phyloP scores from a whole-genome alignment of 2,888 invertebrate species.

The Erebia epiphron region DNA sequence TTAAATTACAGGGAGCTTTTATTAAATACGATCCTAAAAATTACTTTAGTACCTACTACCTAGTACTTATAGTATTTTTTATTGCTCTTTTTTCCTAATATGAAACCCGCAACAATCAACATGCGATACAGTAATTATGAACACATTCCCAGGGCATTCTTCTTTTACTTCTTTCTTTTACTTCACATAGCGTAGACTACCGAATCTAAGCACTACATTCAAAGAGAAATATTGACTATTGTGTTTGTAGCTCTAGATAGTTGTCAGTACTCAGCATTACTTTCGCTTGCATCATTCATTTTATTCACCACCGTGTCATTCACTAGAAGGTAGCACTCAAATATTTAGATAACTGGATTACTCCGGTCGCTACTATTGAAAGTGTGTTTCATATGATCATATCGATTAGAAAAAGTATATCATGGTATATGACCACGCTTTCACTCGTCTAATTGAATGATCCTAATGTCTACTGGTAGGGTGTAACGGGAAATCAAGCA shows the following conservation, averaged over 20 bases:
- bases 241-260: too few relatives aligned
- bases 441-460: slow-evolving; percentile 13
- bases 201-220: neutral
- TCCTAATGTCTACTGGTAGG: slow-evolving; percentile 4
- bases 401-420: slow-evolving; percentile 1
- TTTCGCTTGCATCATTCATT: neutral
- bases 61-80: too few relatives aligned
- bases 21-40: too few relatives aligned
- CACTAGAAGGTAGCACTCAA: neutral
- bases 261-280: neutral
- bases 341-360: neutral
- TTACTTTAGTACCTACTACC: too few relatives aligned
- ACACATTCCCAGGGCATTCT: neutral
- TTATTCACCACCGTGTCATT: neutral
- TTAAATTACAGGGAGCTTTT: too few relatives aligned
- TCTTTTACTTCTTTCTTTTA: neutral
- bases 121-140: too few relatives aligned
- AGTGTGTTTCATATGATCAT: neutral
- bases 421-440: slow-evolving; percentile 5
- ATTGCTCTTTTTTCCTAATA: too few relatives aligned
- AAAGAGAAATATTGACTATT: too few relatives aligned
- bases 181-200: neutral
- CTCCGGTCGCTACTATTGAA: slow-evolving; percentile 7
- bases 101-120: too few relatives aligned
- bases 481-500: slow-evolving; percentile 12